A percentile compares a stretch with the other conserved stretches of the same genome.
These are phyloP conservation scores for Leuciscus idus DNA, from an alignment of 2,113 vertebrate genomes.

Conservation along the genomic window DNA sequence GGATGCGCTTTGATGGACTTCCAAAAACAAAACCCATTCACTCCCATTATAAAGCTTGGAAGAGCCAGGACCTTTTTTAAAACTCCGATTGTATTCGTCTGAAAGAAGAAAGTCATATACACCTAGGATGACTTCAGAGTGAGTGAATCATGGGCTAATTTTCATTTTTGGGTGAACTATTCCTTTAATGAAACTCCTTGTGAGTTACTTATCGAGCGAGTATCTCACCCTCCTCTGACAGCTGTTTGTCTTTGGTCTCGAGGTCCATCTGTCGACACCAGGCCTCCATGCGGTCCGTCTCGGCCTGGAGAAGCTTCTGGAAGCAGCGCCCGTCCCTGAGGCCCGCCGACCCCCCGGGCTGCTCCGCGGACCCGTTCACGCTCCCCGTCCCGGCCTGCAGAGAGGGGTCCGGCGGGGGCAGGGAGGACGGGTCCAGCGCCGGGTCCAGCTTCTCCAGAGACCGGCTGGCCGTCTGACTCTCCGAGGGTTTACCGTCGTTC, in stretches of 20 bases:
- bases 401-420: slow-evolving; percentile 96
- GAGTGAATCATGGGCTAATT: too few relatives aligned
- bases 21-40: too few relatives aligned
- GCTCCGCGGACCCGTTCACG: slow-evolving; percentile 67
- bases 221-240: slow-evolving; percentile 91
- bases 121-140: too few relatives aligned
- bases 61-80: too few relatives aligned
- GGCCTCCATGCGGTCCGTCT: slow-evolving; percentile 94
- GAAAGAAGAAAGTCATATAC: too few relatives aligned
- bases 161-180: too few relatives aligned
- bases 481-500: slow-evolving; percentile 81
- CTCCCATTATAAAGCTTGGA: too few relatives aligned
- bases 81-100: too few relatives aligned
- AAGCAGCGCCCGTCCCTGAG: slow-evolving; percentile 96
- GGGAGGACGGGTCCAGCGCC: slow-evolving; percentile 90
- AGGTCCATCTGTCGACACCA: slow-evolving; percentile 99
- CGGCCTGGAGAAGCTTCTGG: slow-evolving; percentile 95
- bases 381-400: slow-evolving; percentile 86
- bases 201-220: not conserved
- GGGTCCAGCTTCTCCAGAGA: slow-evolving; percentile 89
- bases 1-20: too few relatives aligned
- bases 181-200: not conserved
- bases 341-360: slow-evolving; percentile 77
- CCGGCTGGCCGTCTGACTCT: slow-evolving; percentile 69
- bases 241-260: slow-evolving; percentile 95